These are phyloP conservation scores for Rhogogaster chlorosoma DNA, from an alignment of 2,888 invertebrate genomes.

Conservation along the genomic window DNA sequence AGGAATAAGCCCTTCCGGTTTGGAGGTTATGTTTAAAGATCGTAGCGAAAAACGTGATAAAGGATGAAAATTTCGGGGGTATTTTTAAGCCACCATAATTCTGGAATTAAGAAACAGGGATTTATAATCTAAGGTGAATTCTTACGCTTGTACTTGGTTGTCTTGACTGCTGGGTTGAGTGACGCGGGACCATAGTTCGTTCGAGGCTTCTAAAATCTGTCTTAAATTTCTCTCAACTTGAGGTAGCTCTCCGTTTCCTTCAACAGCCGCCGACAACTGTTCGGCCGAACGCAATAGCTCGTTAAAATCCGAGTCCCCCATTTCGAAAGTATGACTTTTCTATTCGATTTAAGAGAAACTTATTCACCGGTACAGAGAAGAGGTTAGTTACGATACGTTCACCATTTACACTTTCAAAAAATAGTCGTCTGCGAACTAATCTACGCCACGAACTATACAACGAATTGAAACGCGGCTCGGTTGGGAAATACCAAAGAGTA, in stretches of 20 bases:
- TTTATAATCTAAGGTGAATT: constrained; percentile 56
- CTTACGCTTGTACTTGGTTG: constrained; percentile 91
- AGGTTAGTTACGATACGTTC: not conserved
- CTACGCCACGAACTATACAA: not conserved
- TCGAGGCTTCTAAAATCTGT: constrained; percentile 95
- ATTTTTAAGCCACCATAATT: not conserved
- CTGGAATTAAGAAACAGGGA: not conserved
- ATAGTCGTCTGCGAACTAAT: constrained; percentile 10
- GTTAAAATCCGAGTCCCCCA: constrained; percentile 85
- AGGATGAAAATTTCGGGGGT: not conserved
- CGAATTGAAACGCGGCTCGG: not conserved
- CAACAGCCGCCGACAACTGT: constrained; percentile 93
- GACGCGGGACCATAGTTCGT: constrained; percentile 92
- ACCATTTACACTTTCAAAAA: not conserved
- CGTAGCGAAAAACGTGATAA: not conserved
- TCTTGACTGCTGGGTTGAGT: constrained; percentile 93
- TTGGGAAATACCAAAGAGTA: not conserved
- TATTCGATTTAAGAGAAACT: not conserved
- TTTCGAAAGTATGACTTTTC: constrained; percentile 46
- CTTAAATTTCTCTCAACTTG: constrained; percentile 93
- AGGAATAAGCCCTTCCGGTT: not conserved
- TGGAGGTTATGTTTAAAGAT: not conserved
- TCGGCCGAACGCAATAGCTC: constrained; percentile 95
- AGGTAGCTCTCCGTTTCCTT: constrained; percentile 90
- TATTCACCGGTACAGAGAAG: not conserved